phyloP scores from a whole-genome alignment of 2,113 vertebrate genomes.

The Rhinoderma darwinii region DNA sequence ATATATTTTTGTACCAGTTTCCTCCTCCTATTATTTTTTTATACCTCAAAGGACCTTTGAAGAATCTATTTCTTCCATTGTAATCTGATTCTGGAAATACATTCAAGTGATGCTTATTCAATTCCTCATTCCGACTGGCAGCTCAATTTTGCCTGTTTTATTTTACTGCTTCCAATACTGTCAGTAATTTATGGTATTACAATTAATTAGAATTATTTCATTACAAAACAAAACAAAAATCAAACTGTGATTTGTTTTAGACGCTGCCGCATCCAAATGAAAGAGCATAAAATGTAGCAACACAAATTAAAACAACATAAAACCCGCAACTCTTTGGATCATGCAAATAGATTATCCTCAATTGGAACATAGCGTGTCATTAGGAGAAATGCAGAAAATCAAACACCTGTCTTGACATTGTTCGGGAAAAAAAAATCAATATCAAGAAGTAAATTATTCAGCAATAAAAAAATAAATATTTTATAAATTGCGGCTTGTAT shows the following conservation, averaged over 20 bases:
- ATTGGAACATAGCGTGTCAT: conserved; percentile 21
- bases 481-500: conserved; percentile 40
- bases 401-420: conserved; percentile 7
- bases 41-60: conserved; percentile 32
- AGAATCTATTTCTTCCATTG: conserved; percentile 46
- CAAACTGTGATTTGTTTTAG: background rate
- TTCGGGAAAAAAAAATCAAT: conserved; percentile 25
- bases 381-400: conserved; percentile 8
- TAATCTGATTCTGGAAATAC: conserved; percentile 40
- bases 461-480: conserved; percentile 44
- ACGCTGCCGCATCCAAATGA: background rate
- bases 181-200: conserved; percentile 37
- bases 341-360: conserved; percentile 30
- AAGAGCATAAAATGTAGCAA: conserved; percentile 14
- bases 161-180: background rate
- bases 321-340: conserved; percentile 23
- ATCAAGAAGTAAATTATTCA: conserved; percentile 41
- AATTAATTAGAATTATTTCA: conserved; percentile 47
- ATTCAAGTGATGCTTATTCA: conserved; percentile 42
- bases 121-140: conserved; percentile 36
- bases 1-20: conserved; percentile 46
- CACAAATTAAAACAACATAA: conserved; percentile 22
- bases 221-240: conserved; percentile 29
- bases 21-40: conserved; percentile 43
- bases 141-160: conserved; percentile 34